Evolutionary conservation across 37 sponge, comb jelly and placozoan species (phyloP).

Genomic region (Dysidea cf. avara): DNA sequence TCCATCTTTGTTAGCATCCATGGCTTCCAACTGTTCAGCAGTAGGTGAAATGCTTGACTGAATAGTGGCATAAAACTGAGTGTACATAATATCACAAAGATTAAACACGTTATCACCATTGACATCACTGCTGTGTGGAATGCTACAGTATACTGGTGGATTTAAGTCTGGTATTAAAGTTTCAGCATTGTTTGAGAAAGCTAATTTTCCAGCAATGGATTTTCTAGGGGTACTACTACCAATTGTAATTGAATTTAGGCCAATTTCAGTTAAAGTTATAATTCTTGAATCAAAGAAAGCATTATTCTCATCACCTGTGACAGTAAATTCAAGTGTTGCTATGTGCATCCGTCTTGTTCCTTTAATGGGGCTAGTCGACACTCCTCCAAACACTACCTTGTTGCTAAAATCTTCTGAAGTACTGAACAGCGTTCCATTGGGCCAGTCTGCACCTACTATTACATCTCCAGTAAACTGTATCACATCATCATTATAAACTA

Average conservation of each 20-base stretch:
- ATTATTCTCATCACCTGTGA: not conserved
- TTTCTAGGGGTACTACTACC: slow-evolving; percentile 17
- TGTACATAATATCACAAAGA: slow-evolving; percentile 42
- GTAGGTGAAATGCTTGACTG: not conserved
- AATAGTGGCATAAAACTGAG: slow-evolving; percentile 3
- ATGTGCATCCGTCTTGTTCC: slow-evolving; percentile 35
- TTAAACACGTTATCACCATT: slow-evolving; percentile 68
- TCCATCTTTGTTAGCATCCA: slow-evolving; percentile 74
- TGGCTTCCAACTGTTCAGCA: slow-evolving; percentile 33
- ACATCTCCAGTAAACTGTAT: slow-evolving; percentile 10
- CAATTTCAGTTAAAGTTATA: slow-evolving; percentile 9
- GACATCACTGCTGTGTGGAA: slow-evolving; percentile 50
- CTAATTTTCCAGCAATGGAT: not conserved
- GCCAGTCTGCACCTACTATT: not conserved
- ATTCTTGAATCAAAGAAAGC: slow-evolving; percentile 13
- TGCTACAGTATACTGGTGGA: not conserved
- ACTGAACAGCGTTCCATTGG: slow-evolving; percentile 4
- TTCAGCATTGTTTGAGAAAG: not conserved
- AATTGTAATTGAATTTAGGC: slow-evolving; percentile 16
- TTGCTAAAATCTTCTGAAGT: not conserved
- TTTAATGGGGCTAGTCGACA: not conserved
- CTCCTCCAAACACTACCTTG: slow-evolving; percentile 17
- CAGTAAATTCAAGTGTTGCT: slow-evolving; percentile 18
- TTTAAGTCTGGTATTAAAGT: too few relatives aligned
- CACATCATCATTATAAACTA: not conserved